Conservation (phyloP, 2,888 invertebrate species). For the Pimpla rufipes region DNA sequence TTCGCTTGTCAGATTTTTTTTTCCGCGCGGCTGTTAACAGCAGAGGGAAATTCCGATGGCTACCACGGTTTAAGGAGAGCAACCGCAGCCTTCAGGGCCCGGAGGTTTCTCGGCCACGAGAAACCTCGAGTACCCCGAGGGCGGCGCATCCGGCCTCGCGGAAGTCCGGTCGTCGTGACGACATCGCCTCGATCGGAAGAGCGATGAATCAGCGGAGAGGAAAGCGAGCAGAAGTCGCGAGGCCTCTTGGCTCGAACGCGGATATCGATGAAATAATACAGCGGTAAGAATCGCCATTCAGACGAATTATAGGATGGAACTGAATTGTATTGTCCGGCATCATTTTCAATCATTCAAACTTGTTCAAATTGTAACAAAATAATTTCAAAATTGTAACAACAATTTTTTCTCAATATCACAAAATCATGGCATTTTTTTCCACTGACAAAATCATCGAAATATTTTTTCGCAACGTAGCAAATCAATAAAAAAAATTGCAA, state of each 20-base stretch:
- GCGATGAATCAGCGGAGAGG: constrained; percentile 43
- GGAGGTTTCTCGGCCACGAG: constrained; percentile 9
- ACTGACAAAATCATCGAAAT: neutral
- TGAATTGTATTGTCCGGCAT: neutral
- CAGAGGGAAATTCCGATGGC: constrained; percentile 47
- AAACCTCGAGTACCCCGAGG: constrained; percentile 35
- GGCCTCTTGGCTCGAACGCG: neutral
- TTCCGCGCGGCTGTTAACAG: no score
- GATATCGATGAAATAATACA: neutral
- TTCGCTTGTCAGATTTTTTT: no score
- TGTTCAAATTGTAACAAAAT: no score
- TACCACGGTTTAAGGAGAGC: no score
- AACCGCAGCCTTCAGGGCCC: neutral
- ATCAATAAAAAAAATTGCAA: neutral
- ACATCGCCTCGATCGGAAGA: constrained; percentile 42
- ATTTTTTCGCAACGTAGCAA: neutral
- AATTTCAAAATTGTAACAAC: no score
- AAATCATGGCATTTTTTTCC: no score
- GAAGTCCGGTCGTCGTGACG: constrained; percentile 47
- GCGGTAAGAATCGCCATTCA: neutral
- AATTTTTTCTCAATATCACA: no score
- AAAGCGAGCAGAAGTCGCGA: neutral
- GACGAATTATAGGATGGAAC: neutral
- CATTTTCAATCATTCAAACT: no score
- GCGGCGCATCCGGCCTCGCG: constrained; percentile 36